phyloP scores from a whole-genome alignment of 2,113 vertebrate species.

The Urocynchramus pylzowi region DNA sequence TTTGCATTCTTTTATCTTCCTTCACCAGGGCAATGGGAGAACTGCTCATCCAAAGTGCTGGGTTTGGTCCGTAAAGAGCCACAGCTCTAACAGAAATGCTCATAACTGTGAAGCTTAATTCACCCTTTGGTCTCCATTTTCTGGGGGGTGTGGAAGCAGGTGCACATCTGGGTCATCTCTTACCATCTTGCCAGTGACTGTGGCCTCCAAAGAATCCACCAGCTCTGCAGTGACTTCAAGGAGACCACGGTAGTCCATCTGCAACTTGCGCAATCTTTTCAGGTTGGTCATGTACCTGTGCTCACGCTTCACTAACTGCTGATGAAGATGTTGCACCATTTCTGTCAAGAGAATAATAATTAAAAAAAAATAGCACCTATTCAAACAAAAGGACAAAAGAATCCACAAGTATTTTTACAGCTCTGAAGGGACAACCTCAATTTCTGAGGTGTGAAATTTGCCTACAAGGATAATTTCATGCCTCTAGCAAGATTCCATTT shows the following conservation, averaged over 20 bases:
- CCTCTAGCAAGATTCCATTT: not conserved
- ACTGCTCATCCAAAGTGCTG: not conserved
- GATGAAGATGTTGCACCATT: conserved; percentile 79
- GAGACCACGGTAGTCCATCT: conserved; percentile 86
- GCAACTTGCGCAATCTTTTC: conserved; percentile 82
- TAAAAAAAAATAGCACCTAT: not conserved
- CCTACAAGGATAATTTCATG: not conserved
- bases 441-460: not conserved
- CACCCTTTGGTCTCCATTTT: not conserved
- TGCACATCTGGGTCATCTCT: not conserved
- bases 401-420: not conserved
- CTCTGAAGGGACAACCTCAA: not conserved
- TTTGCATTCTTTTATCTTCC: not conserved
- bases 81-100: not conserved
- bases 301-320: conserved; percentile 84
- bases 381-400: not conserved
- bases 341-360: conserved; percentile 67
- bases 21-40: not conserved
- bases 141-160: not conserved
- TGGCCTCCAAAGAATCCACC: conserved; percentile 90
- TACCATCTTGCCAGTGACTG: conserved; percentile 92
- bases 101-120: rapidly evolving
- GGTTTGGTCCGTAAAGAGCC: not conserved
- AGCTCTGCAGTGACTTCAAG: conserved; percentile 90
- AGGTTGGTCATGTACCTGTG: conserved; percentile 74